Base-by-base conservation (phyloP, 23 tunicate genomes). In the Ciona savignyi region DNA sequence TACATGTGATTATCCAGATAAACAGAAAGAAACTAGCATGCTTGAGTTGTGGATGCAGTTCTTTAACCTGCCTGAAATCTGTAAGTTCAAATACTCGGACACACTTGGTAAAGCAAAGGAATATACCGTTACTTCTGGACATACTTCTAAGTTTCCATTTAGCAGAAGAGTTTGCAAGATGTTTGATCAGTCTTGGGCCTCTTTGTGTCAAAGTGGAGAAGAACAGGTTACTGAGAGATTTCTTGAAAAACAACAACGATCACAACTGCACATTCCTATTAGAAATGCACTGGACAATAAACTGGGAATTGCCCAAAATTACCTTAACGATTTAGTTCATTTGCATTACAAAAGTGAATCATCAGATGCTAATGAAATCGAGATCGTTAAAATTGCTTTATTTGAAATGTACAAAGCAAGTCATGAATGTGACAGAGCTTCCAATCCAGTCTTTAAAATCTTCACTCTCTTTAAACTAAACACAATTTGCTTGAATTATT, bases 111-210 rank as follows among this genome's bases (percentile, higher is more conserved):
- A 74, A 2, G 15, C 42, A 27, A 73, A 67, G n/a, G 74, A 75
- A 60, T 63, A 72, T 68, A 73, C 29, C 19, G 68, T 86, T 3
- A 74, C 32, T 35, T 60, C 68, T 21, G 19, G 23, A 15, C 29
- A 29, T 24, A 27, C 33, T n/a, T 73, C 75, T 31, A 60, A 73
- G n/a, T 81, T 81, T 73, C 85, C 85, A 1, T 81, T 81, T 42
- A 73, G 78, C 51, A 51, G 85, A 48, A 65, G 63, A 29, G 42
- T 81, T 35, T 28, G 49, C 2, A 71, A 66, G 51, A 48, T 65
- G 30, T 81, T 81, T 62, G 21, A 60, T 1, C 67, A 63, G 22
- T 34, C 27, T 1, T 71, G 84, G 77, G 31, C 56, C n/a, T n/a
- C n/a, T n/a, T n/a, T n/a, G n/a, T n/a, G n/a, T n/a, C n/a, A n/a